phyloP scores from a whole-genome alignment of 2,113 vertebrate genomes.

The Gallinago undulata region DNA sequence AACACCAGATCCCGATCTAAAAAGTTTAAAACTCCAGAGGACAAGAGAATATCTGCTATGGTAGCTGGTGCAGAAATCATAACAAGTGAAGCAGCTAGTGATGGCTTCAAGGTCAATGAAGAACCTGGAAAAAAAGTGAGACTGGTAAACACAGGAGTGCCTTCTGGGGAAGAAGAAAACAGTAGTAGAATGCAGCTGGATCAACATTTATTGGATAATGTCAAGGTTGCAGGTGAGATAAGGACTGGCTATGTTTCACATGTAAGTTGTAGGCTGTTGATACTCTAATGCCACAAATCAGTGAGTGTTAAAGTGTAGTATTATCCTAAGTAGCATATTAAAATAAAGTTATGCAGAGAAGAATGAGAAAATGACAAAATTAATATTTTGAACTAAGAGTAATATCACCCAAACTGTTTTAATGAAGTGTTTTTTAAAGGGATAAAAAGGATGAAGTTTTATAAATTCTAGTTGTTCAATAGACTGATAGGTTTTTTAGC shows the following conservation, averaged over 20 bases:
- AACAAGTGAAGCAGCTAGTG: constrained; percentile 43
- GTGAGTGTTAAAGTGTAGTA: constrained; percentile 44
- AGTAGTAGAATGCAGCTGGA: constrained; percentile 73
- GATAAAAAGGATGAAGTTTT: background rate
- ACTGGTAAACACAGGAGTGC: constrained; percentile 37
- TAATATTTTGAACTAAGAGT: background rate
- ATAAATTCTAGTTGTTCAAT: background rate
- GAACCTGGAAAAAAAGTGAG: constrained; percentile 64
- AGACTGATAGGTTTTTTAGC: background rate
- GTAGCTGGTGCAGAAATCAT: constrained; percentile 57
- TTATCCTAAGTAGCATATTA: background rate
- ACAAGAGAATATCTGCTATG: constrained; percentile 72
- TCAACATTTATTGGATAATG: constrained; percentile 78
- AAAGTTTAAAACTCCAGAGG: constrained; percentile 81
- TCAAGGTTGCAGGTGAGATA: constrained; percentile 81
- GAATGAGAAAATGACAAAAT: background rate
- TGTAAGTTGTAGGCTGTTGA: constrained; percentile 59
- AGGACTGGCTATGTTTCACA: constrained; percentile 73
- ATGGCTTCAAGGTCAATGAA: constrained; percentile 67
- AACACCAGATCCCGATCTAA: constrained; percentile 85
- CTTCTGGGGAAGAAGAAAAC: constrained; percentile 50
- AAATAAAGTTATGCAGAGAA: background rate
- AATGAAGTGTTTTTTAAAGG: background rate
- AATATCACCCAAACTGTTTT: background rate
- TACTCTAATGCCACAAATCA: constrained; percentile 68